phyloP scores from a whole-genome alignment of 1,140 invertebrate genomes.

The Drosophila pseudoobscura region DNA sequence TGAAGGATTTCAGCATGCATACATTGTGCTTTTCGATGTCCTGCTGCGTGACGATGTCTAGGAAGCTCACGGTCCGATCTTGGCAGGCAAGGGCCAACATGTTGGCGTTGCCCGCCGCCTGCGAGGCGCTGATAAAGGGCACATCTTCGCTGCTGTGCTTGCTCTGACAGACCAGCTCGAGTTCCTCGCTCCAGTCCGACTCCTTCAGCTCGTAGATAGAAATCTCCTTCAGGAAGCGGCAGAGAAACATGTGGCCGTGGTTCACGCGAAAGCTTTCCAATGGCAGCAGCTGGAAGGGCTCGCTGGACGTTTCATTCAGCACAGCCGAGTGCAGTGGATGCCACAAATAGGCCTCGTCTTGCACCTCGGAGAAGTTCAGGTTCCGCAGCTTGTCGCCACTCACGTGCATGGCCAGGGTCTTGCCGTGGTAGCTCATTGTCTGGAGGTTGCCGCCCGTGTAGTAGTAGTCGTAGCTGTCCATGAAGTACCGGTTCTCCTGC shows the following conservation, averaged over 20 bases:
- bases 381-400: conserved; percentile 40
- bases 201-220: conserved; percentile 45
- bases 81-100: conserved; percentile 52
- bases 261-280: conserved; percentile 31
- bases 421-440: conserved; percentile 20
- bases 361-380: conserved; percentile 45
- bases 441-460: conserved; percentile 62
- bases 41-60: conserved; percentile 42
- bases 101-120: conserved; percentile 19
- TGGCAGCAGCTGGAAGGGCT: conserved; percentile 53
- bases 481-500: conserved; percentile 52
- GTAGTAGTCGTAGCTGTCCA: conserved; percentile 69
- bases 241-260: conserved; percentile 41
- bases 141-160: conserved; percentile 29
- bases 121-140: conserved; percentile 45
- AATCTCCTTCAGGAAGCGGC: conserved; percentile 52
- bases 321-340: conserved; percentile 23
- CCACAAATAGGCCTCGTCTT: conserved; percentile 41
- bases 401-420: conserved; percentile 46
- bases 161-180: conserved; percentile 30
- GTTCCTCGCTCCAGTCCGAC: conserved; percentile 6
- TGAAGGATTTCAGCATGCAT: conserved; percentile 27
- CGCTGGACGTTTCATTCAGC: conserved; percentile 41
- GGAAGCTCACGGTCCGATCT: conserved; percentile 50
- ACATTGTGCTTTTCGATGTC: conserved; percentile 57